A percentile compares a stretch with the other conserved stretches of the same genome.
Evolutionary conservation across 1,140 invertebrate species (phyloP).

Genomic region (Battus philenor): DNA sequence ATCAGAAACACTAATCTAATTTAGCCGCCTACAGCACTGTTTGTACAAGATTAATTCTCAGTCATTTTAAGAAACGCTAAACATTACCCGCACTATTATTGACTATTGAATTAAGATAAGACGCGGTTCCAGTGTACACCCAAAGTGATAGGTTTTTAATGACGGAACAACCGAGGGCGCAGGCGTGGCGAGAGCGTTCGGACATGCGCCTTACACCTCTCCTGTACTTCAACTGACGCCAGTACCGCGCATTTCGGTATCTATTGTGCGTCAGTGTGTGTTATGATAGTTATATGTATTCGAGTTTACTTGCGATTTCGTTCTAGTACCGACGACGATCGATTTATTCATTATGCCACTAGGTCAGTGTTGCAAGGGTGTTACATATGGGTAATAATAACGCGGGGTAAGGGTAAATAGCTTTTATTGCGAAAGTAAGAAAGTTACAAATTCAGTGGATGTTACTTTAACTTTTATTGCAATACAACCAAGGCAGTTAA

Average conservation of each 20-base stretch:
- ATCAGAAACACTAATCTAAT: constrained; percentile 63
- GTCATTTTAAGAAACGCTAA: constrained; percentile 10
- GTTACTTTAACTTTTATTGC: constrained; percentile 23
- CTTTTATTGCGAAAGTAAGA: constrained; percentile 68
- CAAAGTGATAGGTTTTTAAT: constrained; percentile 30
- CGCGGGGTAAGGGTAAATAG: constrained; percentile 44
- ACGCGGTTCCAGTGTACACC: constrained; percentile 5
- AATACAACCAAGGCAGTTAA: constrained; percentile 25
- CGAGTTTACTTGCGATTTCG: constrained; percentile 3
- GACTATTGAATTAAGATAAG: constrained; percentile 14
- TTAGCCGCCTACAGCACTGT: constrained; percentile 30
- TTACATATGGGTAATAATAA: constrained; percentile 37
- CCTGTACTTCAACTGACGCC: constrained; percentile 33
- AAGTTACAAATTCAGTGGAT: constrained; percentile 53
- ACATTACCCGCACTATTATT: background rate
- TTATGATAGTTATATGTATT: constrained; percentile 8
- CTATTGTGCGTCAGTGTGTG: constrained; percentile 1
- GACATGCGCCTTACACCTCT: constrained; percentile 46
- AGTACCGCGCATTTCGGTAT: constrained; percentile 3
- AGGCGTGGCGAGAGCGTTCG: constrained; percentile 31
- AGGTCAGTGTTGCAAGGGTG: constrained; percentile 20
- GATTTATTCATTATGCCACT: constrained; percentile 22
- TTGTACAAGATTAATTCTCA: constrained; percentile 8
- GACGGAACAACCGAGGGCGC: constrained; percentile 28
- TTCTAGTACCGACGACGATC: constrained; percentile 7